Base-by-base conservation (phyloP, 2,888 invertebrate genomes). In the Liposcelis brunnea region DNA sequence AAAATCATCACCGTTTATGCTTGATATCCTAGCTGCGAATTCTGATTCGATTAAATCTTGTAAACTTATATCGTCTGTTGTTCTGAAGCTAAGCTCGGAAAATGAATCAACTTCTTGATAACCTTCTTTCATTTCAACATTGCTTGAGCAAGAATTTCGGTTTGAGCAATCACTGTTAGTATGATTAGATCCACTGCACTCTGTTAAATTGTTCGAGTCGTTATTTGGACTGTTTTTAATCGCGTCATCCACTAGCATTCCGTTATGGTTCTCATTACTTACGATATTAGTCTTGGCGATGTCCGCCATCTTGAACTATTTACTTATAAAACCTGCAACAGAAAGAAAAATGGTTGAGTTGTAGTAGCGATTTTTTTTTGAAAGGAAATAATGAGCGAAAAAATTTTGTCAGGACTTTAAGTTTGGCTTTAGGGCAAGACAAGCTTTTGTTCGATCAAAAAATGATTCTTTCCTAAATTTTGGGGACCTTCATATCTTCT, bases 41-140 rank as follows among this genome's bases (percentile, higher is more conserved):
- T 55, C 55, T 12, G 52, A 52, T 36, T 55, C 55, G 45, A 55
- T 54, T 21, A 55, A 49, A 48, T 55, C 53, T 48, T 55, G 55
- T 26, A 55, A 48, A 42, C 55, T 55, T 26, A 48, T 47, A 36
- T 48, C 49, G 44, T 52, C 49, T 2, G 31, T n/a, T 3, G 32
- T 44, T 40, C 42, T 36, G 46, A 45, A 45, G 33, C 43, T 35
- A 21, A 47, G 44, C 18, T 45, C 47, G 37, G 36, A 34, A 43
- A 35, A 45, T 15, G 44, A 45, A 43, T 45, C 47, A 5, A 40
- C 19, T 11, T 40, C 40, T 18, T 14, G 15, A 18, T 40, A 40
- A 10, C 35, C 35, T 10, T 16, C 19, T 19, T 40, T 40, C 4
- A 8, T 40, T 26, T 26, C 26, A n/a, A n/a, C n/a, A n/a, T n/a